Evolutionary conservation across 2,113 vertebrate genomes (phyloP).

Genomic region (Naja naja): DNA sequence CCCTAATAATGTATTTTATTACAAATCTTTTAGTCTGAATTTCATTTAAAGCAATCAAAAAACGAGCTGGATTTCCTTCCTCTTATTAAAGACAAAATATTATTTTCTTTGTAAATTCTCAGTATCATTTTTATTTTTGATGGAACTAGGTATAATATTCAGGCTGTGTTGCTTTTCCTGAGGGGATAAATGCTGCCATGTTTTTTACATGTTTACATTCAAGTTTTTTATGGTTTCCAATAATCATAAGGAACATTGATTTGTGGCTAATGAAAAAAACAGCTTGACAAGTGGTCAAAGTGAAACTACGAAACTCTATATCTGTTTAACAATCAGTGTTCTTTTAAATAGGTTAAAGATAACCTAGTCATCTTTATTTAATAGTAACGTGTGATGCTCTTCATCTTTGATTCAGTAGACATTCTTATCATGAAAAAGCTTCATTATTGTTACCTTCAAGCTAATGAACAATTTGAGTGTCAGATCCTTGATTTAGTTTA

Average conservation of each 20-base stretch:
- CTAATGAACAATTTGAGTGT: not conserved
- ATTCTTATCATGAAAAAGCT: not conserved
- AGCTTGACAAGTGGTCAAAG: not conserved
- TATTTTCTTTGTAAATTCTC: not conserved
- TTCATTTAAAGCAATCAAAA: not conserved
- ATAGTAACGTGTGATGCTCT: not conserved
- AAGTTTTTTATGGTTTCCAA: not conserved
- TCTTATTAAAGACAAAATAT: not conserved
- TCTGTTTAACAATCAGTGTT: not conserved
- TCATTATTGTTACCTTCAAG: not conserved
- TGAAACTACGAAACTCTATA: not conserved
- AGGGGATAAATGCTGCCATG: not conserved
- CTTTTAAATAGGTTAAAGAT: too few relatives aligned
- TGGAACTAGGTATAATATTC: not conserved
- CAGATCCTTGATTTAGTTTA: not conserved
- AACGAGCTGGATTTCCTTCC: not conserved
- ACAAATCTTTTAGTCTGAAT: not conserved
- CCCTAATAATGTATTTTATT: not conserved
- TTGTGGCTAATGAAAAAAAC: not conserved
- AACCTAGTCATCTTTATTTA: not conserved
- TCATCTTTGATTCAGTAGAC: not conserved
- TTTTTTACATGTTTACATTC: not conserved
- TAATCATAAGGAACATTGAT: not conserved
- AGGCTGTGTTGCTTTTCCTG: not conserved
- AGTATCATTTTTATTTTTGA: not conserved